Conservation (phyloP, 2,113 vertebrate genomes). For the Bagarius yarrelli region DNA sequence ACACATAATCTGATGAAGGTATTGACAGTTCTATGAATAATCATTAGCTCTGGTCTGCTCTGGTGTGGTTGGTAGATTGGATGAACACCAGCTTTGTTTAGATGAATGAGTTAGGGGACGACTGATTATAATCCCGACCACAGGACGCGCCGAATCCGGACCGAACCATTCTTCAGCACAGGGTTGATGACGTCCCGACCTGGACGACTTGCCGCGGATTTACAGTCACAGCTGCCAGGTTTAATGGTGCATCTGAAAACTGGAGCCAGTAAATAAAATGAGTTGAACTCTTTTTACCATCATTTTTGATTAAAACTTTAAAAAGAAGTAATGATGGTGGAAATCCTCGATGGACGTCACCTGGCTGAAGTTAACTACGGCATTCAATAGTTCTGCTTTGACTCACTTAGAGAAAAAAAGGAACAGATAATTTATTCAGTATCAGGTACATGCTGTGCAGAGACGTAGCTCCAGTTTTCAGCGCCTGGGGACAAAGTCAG, state of each 20-base stretch:
- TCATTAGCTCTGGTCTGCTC: neutral
- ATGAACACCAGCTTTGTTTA: neutral
- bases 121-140: neutral
- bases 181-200: constrained; percentile 7
- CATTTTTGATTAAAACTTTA: too few species aligned
- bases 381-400: too few species aligned
- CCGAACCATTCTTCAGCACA: neutral
- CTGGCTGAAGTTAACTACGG: too few species aligned
- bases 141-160: neutral
- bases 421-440: too few species aligned
- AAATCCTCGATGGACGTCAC: too few species aligned
- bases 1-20: neutral
- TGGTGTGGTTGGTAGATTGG: neutral
- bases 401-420: too few species aligned
- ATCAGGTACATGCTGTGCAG: too few species aligned
- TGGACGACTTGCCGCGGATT: neutral
- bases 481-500: too few species aligned
- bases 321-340: too few species aligned
- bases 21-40: neutral
- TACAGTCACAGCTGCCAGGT: constrained; percentile 12
- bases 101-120: neutral
- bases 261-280: constrained; percentile 2
- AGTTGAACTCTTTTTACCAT: neutral
- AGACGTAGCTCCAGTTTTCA: too few species aligned
- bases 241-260: neutral